These are phyloP conservation scores for Deroptyus accipitrinus DNA, from an alignment of 2,113 vertebrate species.

Conservation along the genomic window DNA sequence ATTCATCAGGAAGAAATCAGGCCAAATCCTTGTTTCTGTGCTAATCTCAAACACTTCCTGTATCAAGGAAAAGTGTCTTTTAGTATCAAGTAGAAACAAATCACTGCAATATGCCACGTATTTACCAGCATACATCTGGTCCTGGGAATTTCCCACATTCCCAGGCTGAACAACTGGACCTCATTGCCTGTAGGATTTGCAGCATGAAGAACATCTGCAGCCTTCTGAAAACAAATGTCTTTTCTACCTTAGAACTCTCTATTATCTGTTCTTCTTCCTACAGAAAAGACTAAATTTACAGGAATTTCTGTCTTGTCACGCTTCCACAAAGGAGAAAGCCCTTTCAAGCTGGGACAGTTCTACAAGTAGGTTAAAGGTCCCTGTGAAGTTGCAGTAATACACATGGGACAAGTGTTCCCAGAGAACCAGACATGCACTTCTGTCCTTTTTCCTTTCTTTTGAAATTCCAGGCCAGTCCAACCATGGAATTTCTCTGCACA, in stretches of 20 bases:
- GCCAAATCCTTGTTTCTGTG: neutral
- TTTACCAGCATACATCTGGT: neutral
- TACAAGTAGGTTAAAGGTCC: neutral
- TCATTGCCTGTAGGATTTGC: neutral
- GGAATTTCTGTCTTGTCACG: neutral
- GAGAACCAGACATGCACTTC: neutral
- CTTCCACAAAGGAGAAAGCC: neutral
- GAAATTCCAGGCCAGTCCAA: neutral
- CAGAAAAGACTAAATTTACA: neutral
- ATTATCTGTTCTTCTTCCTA: neutral
- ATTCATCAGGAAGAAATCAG: neutral
- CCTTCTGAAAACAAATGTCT: neutral
- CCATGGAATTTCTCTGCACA: neutral
- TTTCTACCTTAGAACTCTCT: neutral
- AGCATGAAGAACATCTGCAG: neutral
- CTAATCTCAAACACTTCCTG: neutral
- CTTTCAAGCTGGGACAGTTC: neutral
- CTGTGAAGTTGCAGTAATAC: neutral
- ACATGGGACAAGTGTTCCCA: neutral
- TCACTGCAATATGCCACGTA: neutral
- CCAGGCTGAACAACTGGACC: neutral
- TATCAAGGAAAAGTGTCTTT: neutral
- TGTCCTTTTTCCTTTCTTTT: neutral
- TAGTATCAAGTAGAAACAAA: neutral
- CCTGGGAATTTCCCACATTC: neutral